A percentile compares a stretch with the other conserved stretches of the same genome.
Conservation (phyloP, 2,113 vertebrate genomes). For the Hippoglossus stenolepis region DNA sequence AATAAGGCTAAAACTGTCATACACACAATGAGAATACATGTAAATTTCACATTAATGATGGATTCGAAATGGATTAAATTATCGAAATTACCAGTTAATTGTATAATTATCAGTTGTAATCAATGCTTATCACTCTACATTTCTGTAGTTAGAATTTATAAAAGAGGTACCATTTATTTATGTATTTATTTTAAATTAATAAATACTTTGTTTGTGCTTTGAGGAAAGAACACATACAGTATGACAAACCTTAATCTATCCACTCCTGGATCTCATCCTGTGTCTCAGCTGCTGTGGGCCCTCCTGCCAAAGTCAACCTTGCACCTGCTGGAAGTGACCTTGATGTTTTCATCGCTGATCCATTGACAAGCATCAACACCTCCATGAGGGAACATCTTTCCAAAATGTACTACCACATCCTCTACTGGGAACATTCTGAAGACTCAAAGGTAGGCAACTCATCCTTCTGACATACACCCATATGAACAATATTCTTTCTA, state of each 20-base stretch:
- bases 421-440: slow-evolving; percentile 62
- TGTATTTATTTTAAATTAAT: not conserved
- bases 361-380: slow-evolving; percentile 53
- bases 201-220: not conserved
- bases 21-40: too few species aligned
- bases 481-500: not conserved
- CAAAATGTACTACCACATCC: slow-evolving; percentile 50
- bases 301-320: slow-evolving; percentile 63
- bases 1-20: too few species aligned
- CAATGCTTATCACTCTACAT: not conserved
- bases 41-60: too few species aligned
- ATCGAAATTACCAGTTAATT: not conserved
- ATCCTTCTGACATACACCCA: not conserved
- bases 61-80: too few species aligned
- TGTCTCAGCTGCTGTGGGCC: slow-evolving; percentile 70
- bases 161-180: not conserved
- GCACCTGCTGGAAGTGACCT: slow-evolving; percentile 33
- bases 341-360: slow-evolving; percentile 65
- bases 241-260: not conserved
- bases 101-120: not conserved
- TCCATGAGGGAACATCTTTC: slow-evolving; percentile 63
- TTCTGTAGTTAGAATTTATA: not conserved
- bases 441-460: slow-evolving; percentile 41
- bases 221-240: not conserved
- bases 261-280: not conserved